A percentile compares a stretch with the other conserved stretches of the same genome.
phyloP scores from a whole-genome alignment of 2,888 invertebrate species.

The Tanaodytes sp. region DNA sequence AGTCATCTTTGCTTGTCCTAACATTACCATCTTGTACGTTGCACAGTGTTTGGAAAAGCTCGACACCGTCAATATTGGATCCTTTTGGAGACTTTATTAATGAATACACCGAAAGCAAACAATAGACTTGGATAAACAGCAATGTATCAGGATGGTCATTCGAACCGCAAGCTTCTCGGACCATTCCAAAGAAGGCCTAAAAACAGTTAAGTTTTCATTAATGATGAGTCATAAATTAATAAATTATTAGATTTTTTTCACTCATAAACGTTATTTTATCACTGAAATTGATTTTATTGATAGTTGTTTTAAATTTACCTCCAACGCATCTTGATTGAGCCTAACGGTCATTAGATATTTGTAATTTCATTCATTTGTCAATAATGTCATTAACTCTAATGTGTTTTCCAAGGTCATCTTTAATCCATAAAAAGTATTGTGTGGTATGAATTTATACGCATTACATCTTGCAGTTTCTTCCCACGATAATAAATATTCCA shows the following conservation, averaged over 20 bases:
- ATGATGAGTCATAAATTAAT: too few relatives aligned
- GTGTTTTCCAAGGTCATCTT: not conserved
- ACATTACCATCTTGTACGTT: not conserved
- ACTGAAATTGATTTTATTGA: too few relatives aligned
- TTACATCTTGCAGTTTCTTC: not conserved
- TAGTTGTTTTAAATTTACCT: too few relatives aligned
- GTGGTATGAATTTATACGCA: not conserved
- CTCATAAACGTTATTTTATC: too few relatives aligned
- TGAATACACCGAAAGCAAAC: slow-evolving; percentile 50
- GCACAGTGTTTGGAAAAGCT: too few relatives aligned
- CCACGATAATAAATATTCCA: slow-evolving; percentile 5
- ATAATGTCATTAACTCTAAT: not conserved
- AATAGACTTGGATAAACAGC: slow-evolving; percentile 50
- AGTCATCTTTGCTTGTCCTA: not conserved
- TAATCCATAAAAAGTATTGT: not conserved
- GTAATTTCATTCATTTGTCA: not conserved
- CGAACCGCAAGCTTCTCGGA: slow-evolving; percentile 46
- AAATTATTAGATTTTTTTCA: too few relatives aligned
- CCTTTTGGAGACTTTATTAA: slow-evolving; percentile 53
- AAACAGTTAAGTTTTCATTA: slow-evolving; percentile 33
- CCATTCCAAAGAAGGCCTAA: slow-evolving; percentile 52
- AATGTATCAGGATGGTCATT: slow-evolving; percentile 52
- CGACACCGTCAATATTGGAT: slow-evolving; percentile 40
- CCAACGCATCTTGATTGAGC: slow-evolving; percentile 20
- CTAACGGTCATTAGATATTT: slow-evolving; percentile 14